Percentiles rank a stretch among this genome's conserved stretches.
These are phyloP conservation scores for Cirrhinus mrigala DNA, from an alignment of 2,797 vertebrate species.

Conservation along the genomic window DNA sequence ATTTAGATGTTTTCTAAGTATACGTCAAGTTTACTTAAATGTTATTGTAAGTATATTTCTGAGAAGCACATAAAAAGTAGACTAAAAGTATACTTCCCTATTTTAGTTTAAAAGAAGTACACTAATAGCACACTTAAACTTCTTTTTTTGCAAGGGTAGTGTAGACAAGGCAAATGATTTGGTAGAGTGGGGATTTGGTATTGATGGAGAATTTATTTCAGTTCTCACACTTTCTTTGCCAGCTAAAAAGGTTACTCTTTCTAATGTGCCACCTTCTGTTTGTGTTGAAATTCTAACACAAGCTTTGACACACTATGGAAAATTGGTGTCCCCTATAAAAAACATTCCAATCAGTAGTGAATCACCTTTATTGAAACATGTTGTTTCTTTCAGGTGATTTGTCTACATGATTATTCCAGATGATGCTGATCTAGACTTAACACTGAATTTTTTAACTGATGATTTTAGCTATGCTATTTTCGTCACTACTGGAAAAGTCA, in stretches of 20 bases:
- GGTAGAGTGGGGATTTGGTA: not conserved
- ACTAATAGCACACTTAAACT: no score
- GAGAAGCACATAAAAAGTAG: no score
- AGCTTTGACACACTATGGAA: not conserved
- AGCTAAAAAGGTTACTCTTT: not conserved
- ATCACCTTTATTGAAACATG: not conserved
- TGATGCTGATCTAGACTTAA: not conserved
- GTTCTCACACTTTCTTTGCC: not conserved
- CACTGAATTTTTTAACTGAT: not conserved
- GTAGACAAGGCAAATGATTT: not conserved
- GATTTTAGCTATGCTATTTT: not conserved
- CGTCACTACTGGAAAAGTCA: not conserved
- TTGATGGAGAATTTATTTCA: not conserved
- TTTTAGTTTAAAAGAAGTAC: no score
- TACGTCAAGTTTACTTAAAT: no score
- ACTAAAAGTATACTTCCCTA: no score
- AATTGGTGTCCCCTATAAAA: not conserved
- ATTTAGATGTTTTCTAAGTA: no score
- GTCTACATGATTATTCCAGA: not conserved
- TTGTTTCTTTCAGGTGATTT: not conserved
- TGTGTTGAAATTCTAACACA: not conserved
- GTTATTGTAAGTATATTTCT: no score
- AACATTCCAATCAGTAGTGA: not conserved
- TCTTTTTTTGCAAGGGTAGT: not conserved
- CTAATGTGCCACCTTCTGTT: not conserved